Base-by-base conservation (phyloP, 2,113 vertebrate genomes). In the Dolichotis patagonum region DNA sequence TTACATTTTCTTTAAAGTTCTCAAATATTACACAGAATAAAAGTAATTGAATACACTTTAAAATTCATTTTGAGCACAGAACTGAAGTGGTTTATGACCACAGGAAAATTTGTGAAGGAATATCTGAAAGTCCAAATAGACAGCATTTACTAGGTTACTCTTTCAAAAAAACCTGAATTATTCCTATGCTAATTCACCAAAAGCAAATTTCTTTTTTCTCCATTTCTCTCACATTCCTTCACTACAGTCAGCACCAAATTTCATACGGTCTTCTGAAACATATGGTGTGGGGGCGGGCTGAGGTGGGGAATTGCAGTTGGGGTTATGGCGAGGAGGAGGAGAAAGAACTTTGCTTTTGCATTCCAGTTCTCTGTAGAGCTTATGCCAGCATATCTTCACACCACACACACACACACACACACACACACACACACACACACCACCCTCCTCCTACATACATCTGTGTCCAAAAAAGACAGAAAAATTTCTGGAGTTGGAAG, bases 261-360 rank as follows among this genome's bases (percentile, higher is more conserved):
- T 85, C 67, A 60, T 7, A 12, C 89, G 83, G 75, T 24, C 49
- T 89, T 93, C 30, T 52, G 52, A 96, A 89, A 88, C 86, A 93
- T 54, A 49, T 90, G 83, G 60, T 54, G 49, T 4, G 2, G 84
- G 56, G 2, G 30, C 41, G 65, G 67, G 26, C 0, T 9, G 32
- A 20, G 19, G 46, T 41, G 49, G n/a, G 43, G 41, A 30, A 46
- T 28, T 46, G 26, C 12, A 30, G 73, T 38, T 35, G 35, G 49
- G 43, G 1, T 3, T 19, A 35, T 17, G 30, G 28, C 12, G 41
- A 80, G n/a, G 1, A 41, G 24, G 28, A 17, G 7, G 38, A 93
- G 60, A 56, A 62, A 54, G 24, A 94, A 12, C 14, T 81, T 92
- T 80, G 46, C n/a, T 85, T 90, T 24, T 88, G 60, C 56, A 67